phyloP scores from a whole-genome alignment of 1,140 invertebrate genomes.

The Halesus radiatus region DNA sequence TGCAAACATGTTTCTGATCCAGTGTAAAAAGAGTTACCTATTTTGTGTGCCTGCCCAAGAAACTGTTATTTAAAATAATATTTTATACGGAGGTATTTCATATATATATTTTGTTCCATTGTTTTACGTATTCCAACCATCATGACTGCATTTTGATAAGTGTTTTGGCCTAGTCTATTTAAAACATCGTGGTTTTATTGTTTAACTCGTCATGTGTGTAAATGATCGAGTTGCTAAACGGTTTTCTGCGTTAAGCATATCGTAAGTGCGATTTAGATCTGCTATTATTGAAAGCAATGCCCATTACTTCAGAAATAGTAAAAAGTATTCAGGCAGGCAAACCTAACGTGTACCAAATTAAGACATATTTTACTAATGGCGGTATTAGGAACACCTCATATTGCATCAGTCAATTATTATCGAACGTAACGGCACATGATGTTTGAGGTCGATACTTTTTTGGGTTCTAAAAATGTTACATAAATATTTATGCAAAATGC shows the following conservation, averaged over 20 bases:
- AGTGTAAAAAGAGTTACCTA: no score
- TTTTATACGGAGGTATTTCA: no score
- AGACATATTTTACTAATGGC: background rate
- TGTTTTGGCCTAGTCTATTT: background rate
- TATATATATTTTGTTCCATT: no score
- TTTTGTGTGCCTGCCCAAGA: no score
- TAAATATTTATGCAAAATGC: conserved; percentile 55
- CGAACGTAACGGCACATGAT: conserved; percentile 48
- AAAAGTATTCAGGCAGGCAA: background rate
- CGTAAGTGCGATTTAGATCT: background rate
- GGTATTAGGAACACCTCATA: conserved; percentile 12
- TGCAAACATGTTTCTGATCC: no score
- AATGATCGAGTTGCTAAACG: background rate
- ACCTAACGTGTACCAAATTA: background rate
- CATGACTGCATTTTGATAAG: background rate
- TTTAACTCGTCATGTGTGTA: background rate
- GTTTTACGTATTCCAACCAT: no score
- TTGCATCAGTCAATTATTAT: conserved; percentile 53
- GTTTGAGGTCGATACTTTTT: conserved; percentile 51
- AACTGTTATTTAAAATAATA: no score
- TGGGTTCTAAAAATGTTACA: conserved; percentile 45
- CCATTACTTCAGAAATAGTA: background rate
- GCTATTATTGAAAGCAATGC: background rate
- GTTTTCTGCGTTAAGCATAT: background rate
- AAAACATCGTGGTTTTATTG: background rate